These are phyloP conservation scores for Heliocidaris tuberculata DNA, from an alignment of 35 echinoderm and acorn worm species.

Conservation along the genomic window DNA sequence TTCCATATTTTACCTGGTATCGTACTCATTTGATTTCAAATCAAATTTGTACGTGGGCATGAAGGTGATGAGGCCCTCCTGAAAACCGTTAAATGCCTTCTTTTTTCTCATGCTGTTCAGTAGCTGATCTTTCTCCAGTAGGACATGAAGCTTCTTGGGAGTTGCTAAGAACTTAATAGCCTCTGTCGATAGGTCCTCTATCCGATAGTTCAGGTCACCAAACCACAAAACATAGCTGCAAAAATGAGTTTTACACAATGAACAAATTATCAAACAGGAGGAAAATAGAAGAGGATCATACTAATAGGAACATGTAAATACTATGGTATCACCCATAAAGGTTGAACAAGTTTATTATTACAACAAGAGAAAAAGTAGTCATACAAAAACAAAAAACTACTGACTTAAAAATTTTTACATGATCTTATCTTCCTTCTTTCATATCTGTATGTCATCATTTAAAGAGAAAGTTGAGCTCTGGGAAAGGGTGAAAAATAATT, in stretches of 20 bases:
- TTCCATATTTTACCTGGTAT: conserved; percentile 69
- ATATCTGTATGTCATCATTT: too few species aligned
- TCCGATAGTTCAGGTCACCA: conserved; percentile 92
- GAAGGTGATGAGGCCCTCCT: conserved; percentile 71
- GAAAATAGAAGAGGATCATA: not conserved
- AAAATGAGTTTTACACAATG: not conserved
- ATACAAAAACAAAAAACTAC: too few species aligned
- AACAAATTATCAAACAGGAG: conserved; percentile 20
- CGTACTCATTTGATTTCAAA: conserved; percentile 59
- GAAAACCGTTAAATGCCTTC: conserved; percentile 72
- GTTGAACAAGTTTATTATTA: not conserved
- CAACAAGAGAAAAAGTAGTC: too few species aligned
- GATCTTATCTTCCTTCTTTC: too few species aligned
- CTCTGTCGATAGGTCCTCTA: conserved; percentile 73
- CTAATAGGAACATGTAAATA: not conserved
- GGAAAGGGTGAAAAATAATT: too few species aligned
- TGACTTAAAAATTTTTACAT: too few species aligned
- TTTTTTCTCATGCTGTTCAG: conserved; percentile 58
- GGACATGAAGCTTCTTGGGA: conserved; percentile 70
- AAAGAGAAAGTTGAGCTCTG: too few species aligned
- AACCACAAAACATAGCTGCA: conserved; percentile 87
- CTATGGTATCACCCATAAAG: not conserved
- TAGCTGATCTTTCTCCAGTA: conserved; percentile 85
- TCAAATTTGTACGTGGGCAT: conserved; percentile 97
- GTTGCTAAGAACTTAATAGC: conserved; percentile 62